Percentiles rank a stretch among this genome's conserved stretches.
phyloP scores from a whole-genome alignment of 2,797 vertebrate genomes.

The Falco rusticolus region DNA sequence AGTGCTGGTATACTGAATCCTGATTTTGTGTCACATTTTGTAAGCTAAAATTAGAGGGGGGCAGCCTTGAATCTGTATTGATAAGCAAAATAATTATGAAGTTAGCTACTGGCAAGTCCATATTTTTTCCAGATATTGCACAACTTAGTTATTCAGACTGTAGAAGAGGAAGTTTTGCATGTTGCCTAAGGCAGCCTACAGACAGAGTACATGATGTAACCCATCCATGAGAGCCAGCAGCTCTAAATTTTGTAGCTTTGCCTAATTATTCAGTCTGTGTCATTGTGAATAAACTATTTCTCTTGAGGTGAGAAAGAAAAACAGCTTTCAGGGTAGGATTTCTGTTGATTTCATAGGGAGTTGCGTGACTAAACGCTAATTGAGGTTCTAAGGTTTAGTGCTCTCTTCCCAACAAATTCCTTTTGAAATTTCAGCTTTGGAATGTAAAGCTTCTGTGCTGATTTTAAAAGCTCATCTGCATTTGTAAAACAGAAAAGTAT shows the following conservation, averaged over 20 bases:
- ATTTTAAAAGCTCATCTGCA: conserved; percentile 23
- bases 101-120: background rate
- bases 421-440: conserved; percentile 26
- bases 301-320: conserved; percentile 38
- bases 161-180: background rate
- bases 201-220: background rate
- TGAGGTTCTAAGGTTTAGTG: conserved; percentile 16
- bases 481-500: background rate
- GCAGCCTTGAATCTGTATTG: background rate
- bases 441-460: background rate
- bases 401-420: background rate
- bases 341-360: background rate
- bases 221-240: background rate
- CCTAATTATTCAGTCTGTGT: conserved; percentile 44
- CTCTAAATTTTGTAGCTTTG: background rate
- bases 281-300: conserved; percentile 43
- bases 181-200: conserved; percentile 27
- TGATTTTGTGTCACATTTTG: background rate
- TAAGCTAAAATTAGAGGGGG: background rate
- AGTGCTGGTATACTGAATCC: background rate
- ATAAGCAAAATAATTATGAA: background rate
- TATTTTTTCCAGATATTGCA: background rate
- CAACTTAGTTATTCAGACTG: background rate
- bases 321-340: conserved; percentile 10
- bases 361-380: conserved; percentile 5